Percentiles rank a stretch among this genome's conserved stretches.
These are phyloP conservation scores for Linnaemya vulpina DNA, from an alignment of 2,888 invertebrate genomes.

Conservation along the genomic window DNA sequence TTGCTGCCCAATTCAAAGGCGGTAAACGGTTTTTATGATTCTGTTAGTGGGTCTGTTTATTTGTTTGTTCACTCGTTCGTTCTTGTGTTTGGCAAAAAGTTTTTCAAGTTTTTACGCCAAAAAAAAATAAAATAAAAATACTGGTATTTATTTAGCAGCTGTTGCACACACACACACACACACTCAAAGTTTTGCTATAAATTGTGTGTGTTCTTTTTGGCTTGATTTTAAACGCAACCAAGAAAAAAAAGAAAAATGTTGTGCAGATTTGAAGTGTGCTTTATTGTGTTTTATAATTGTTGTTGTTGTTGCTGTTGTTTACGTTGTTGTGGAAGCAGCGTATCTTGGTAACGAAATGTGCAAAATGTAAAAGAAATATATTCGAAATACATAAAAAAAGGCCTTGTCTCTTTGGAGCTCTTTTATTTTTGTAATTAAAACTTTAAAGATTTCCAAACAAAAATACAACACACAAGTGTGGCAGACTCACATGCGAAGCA, in stretches of 20 bases:
- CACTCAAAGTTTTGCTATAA: constrained; percentile 21
- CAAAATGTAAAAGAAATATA: constrained; percentile 11
- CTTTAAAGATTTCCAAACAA: constrained; percentile 3
- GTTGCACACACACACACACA: constrained; percentile 9
- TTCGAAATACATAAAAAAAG: constrained; percentile 16
- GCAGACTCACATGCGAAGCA: background rate
- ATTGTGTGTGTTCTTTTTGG: constrained; percentile 27
- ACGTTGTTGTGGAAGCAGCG: background rate
- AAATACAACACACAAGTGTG: background rate
- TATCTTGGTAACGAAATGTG: constrained; percentile 1
- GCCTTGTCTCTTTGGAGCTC: constrained; percentile 4
- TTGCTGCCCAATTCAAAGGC: constrained; percentile 34
- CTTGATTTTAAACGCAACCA: background rate
- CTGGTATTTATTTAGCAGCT: constrained; percentile 29
- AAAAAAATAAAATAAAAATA: background rate
- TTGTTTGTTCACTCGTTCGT: background rate
- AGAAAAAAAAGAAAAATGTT: constrained; percentile 6
- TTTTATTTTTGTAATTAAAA: constrained; percentile 1
- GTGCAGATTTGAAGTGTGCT: constrained; percentile 18
- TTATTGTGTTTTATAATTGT: constrained; percentile 6
- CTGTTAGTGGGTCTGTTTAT: constrained; percentile 28
- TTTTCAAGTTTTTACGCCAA: constrained; percentile 27
- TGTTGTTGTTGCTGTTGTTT: background rate
- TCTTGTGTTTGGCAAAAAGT: constrained; percentile 16
- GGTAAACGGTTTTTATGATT: constrained; percentile 32